A percentile compares a stretch with the other conserved stretches of the same genome.
These are phyloP conservation scores for Nerophis lumbriciformis DNA, from an alignment of 2,113 vertebrate genomes.

Conservation along the genomic window DNA sequence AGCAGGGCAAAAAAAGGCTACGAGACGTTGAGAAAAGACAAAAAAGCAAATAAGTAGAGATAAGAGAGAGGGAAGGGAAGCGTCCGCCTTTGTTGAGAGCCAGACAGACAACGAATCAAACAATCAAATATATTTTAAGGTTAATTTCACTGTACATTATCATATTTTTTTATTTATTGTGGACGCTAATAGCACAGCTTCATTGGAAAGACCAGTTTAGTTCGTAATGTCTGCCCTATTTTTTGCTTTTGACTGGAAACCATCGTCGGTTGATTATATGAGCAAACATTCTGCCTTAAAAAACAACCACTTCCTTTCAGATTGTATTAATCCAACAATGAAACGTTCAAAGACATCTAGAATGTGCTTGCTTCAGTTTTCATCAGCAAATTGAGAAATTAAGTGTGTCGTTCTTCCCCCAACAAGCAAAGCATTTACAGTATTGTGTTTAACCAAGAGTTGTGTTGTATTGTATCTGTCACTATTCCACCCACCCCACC, in stretches of 20 bases:
- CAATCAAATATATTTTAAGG: too few species aligned
- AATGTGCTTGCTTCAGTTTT: neutral
- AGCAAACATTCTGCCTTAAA: neutral
- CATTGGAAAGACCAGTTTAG: neutral
- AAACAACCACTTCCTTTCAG: neutral
- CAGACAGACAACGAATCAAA: too few species aligned
- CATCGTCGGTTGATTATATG: too few species aligned
- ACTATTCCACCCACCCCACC: neutral
- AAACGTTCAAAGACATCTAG: slow-evolving; percentile 3
- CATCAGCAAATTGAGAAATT: neutral
- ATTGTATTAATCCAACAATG: slow-evolving; percentile 4
- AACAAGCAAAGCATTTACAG: neutral
- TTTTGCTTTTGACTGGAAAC: neutral
- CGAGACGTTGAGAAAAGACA: too few species aligned
- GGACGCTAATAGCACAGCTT: too few species aligned
- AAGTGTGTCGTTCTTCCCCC: neutral
- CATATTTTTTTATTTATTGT: too few species aligned
- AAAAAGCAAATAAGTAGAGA: too few species aligned
- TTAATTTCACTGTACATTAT: too few species aligned
- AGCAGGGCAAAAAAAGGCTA: too few species aligned
- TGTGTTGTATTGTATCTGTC: neutral
- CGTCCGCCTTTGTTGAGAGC: too few species aligned
- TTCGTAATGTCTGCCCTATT: neutral
- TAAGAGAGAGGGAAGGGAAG: too few species aligned
- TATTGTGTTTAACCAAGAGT: neutral